Conservation (phyloP, 2,797 vertebrate species). For the Peromyscus melanophrys region DNA sequence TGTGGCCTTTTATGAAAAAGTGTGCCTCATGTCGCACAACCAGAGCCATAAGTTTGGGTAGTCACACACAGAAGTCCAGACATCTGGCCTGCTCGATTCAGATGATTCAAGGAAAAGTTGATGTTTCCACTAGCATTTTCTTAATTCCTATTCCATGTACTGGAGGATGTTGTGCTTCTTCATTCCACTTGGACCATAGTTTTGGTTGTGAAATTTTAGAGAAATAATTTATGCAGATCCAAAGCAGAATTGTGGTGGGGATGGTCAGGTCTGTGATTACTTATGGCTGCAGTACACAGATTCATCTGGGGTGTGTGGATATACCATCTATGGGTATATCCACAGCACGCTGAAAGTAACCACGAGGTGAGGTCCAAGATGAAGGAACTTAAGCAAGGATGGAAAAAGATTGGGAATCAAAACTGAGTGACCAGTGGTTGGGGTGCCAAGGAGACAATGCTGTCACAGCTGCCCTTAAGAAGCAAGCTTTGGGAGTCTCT, state of each 20-base stretch:
- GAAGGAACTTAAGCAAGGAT: slow-evolving; percentile 45
- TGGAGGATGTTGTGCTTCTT: slow-evolving; percentile 54
- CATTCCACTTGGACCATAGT: slow-evolving; percentile 36
- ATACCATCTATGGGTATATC: background rate
- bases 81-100: slow-evolving; percentile 36
- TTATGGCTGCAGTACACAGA: slow-evolving; percentile 19
- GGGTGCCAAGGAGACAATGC: background rate
- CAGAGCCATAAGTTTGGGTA: slow-evolving; percentile 39
- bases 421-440: background rate
- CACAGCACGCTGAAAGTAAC: background rate
- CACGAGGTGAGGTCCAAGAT: slow-evolving; percentile 4
- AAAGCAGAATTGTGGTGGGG: slow-evolving; percentile 39
- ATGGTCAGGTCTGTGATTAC: slow-evolving; percentile 32
- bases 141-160: slow-evolving; percentile 49
- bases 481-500: background rate
- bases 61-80: slow-evolving; percentile 10
- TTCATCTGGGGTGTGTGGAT: background rate
- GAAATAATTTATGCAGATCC: slow-evolving; percentile 64
- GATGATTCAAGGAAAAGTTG: slow-evolving; percentile 65
- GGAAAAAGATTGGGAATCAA: background rate
- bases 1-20: slow-evolving; percentile 77
- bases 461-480: background rate
- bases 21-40: slow-evolving; percentile 52
- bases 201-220: slow-evolving; percentile 71
- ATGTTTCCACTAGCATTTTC: slow-evolving; percentile 55